These are phyloP conservation scores for Tricholaema leucomelas DNA, from an alignment of 2,113 vertebrate species.

Conservation along the genomic window DNA sequence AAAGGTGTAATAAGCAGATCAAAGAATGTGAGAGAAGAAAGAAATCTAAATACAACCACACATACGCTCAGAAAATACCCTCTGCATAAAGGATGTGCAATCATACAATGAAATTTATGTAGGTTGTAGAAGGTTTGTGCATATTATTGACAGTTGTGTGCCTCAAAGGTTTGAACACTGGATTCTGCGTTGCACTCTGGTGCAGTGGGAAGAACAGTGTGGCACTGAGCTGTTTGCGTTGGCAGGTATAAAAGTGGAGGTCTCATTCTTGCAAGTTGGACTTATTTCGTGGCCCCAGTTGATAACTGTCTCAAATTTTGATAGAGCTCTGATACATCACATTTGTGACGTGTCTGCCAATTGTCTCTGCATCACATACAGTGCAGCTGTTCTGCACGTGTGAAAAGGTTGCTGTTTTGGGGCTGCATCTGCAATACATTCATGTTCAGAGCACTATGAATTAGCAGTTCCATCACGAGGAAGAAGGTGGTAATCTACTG, in stretches of 20 bases:
- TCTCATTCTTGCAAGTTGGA: fast-evolving
- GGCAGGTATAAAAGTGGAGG: background rate
- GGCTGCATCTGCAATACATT: background rate
- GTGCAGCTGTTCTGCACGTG: background rate
- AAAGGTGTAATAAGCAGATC: slow-evolving; percentile 33
- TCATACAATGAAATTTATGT: background rate
- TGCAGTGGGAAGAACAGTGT: fast-evolving
- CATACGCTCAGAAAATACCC: background rate
- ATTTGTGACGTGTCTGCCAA: background rate
- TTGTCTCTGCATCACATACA: background rate
- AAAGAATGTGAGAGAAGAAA: slow-evolving; percentile 38
- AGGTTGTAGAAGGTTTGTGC: background rate
- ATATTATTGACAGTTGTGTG: background rate
- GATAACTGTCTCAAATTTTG: background rate
- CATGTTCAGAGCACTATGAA: background rate
- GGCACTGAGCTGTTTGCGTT: fast-evolving
- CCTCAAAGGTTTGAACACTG: background rate
- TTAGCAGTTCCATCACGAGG: background rate
- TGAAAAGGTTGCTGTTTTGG: fast-evolving
- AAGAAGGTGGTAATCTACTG: background rate
- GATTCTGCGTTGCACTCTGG: background rate
- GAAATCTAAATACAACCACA: background rate
- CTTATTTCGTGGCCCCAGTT: background rate
- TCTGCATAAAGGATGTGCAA: background rate
- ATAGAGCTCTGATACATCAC: background rate